Evolutionary conservation across 2,888 invertebrate genomes (phyloP).

Genomic region (Sussaba pulchella): DNA sequence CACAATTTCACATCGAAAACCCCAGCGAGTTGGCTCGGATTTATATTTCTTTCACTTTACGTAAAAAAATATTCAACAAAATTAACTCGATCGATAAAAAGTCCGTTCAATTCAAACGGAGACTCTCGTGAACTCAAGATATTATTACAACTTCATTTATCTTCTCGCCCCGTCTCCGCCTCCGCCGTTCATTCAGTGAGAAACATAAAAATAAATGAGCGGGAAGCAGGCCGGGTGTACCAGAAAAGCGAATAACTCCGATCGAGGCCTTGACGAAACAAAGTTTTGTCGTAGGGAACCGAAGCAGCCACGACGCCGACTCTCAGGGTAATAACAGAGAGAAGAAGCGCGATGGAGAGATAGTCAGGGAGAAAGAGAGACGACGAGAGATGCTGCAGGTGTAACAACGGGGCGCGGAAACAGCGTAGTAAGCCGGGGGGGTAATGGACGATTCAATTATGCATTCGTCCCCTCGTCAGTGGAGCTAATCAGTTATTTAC

Average conservation of each 20-base stretch:
- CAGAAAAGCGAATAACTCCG: conserved; percentile 14
- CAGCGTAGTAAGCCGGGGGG: conserved; percentile 66
- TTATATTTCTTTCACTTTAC: too few relatives aligned
- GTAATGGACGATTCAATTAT: conserved; percentile 81
- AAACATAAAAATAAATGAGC: not conserved
- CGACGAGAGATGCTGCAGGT: conserved; percentile 25
- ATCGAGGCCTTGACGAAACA: conserved; percentile 36
- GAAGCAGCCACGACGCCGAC: conserved; percentile 5
- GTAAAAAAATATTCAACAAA: too few relatives aligned
- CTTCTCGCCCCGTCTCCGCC: too few relatives aligned
- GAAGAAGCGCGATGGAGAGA: too few relatives aligned
- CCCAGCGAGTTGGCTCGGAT: too few relatives aligned
- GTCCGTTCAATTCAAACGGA: too few relatives aligned
- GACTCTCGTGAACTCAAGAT: too few relatives aligned
- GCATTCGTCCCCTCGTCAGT: conserved; percentile 74
- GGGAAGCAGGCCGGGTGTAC: not conserved
- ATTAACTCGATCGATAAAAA: too few relatives aligned
- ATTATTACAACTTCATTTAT: too few relatives aligned
- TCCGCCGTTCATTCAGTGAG: too few relatives aligned
- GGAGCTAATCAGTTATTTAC: conserved; percentile 80
- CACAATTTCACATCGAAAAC: too few relatives aligned
- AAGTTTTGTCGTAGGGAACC: conserved; percentile 29
- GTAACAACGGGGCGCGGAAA: conserved; percentile 48
- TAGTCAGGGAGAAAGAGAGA: conserved; percentile 8
- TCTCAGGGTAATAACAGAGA: conserved; percentile 29